These are phyloP conservation scores for Cyphomyrmex costatus DNA, from an alignment of 1,140 invertebrate species.

Conservation along the genomic window DNA sequence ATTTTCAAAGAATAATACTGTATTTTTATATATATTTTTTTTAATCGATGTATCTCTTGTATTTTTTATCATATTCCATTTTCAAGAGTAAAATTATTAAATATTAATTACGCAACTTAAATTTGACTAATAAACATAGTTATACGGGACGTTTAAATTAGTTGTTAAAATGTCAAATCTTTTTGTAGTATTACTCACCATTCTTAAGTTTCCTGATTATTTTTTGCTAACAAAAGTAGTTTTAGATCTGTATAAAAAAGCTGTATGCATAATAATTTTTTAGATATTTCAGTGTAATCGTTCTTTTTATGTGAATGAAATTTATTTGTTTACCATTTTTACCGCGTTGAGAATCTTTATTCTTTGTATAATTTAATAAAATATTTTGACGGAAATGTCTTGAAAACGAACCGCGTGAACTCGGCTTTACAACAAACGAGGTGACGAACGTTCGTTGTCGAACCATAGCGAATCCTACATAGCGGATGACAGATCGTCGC, in stretches of 20 bases:
- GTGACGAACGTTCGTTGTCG: no score
- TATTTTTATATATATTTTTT: not conserved
- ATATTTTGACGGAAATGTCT: not conserved
- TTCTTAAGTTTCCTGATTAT: no score
- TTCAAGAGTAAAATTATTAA: not conserved
- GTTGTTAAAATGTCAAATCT: no score
- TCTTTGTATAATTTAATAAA: not conserved
- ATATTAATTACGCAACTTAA: not conserved
- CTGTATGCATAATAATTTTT: no score
- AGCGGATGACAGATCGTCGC: not conserved
- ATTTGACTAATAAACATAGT: not conserved
- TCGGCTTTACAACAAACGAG: not conserved
- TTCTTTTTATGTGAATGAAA: not conserved
- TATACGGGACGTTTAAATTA: no score
- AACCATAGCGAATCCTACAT: not conserved
- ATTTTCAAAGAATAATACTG: no score
- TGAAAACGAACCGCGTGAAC: not conserved
- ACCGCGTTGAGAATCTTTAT: not conserved
- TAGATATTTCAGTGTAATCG: no score
- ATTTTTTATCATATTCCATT: not conserved
- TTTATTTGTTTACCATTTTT: not conserved
- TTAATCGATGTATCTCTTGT: not conserved
- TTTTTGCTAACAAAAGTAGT: no score
- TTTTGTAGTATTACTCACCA: no score
- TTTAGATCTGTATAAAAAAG: no score